A percentile compares a stretch with the other conserved stretches of the same genome.
These are phyloP conservation scores for Rhinoderma darwinii DNA, from an alignment of 2,113 vertebrate genomes.

Conservation along the genomic window DNA sequence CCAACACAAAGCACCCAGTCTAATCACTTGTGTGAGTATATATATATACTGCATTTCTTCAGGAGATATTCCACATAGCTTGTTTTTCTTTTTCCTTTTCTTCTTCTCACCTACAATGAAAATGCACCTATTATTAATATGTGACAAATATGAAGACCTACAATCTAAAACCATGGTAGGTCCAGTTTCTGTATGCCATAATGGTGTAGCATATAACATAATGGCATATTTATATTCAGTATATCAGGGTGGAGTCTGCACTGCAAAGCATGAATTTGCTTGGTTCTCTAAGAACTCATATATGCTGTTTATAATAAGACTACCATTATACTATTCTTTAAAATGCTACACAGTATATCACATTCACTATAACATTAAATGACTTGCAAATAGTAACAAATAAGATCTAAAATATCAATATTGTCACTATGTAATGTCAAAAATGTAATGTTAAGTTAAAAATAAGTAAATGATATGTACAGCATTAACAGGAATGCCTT, in stretches of 20 bases:
- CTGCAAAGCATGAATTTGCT: neutral
- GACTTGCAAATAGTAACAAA: neutral
- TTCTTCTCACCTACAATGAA: neutral
- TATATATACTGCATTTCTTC: constrained; percentile 58
- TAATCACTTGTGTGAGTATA: constrained; percentile 61
- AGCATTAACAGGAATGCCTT: neutral
- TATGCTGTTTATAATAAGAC: neutral
- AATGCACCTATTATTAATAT: constrained; percentile 23
- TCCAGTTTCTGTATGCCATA: neutral
- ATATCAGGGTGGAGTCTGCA: neutral
- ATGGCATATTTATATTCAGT: neutral
- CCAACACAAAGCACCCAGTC: constrained; percentile 58
- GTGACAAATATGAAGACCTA: constrained; percentile 13
- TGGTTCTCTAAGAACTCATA: neutral
- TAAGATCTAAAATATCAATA: neutral
- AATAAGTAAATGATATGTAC: neutral
- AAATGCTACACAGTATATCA: neutral
- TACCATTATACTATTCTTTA: neutral
- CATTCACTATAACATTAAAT: neutral
- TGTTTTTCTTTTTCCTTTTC: constrained; percentile 25
- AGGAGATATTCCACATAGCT: constrained; percentile 43
- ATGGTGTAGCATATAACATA: neutral
- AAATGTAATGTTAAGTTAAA: neutral
- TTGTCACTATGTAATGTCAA: neutral
- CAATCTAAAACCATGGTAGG: neutral